Evolutionary conservation across 2,113 vertebrate genomes (phyloP).

Genomic region (Pampusana beccarii): DNA sequence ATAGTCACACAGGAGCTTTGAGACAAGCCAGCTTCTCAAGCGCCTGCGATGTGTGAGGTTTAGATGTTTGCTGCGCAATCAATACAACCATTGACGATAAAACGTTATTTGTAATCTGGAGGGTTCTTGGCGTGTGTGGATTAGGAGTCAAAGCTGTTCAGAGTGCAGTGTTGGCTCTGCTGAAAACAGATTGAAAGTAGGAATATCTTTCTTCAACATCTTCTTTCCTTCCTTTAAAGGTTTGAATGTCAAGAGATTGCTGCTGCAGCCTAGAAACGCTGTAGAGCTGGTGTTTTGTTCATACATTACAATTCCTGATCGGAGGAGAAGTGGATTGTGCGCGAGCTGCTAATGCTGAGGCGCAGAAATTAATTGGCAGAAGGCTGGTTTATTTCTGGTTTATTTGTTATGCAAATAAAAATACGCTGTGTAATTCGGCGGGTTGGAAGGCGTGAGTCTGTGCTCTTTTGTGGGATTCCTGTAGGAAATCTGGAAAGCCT

Average conservation of each 20-base stretch:
- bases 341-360: background rate
- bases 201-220: background rate
- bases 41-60: background rate
- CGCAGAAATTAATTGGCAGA: background rate
- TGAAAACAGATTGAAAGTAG: background rate
- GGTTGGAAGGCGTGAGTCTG: background rate
- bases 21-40: background rate
- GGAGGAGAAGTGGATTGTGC: background rate
- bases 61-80: background rate
- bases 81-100: accelerated
- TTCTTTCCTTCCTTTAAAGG: conserved; percentile 27
- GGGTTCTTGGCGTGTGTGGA: background rate
- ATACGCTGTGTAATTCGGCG: background rate
- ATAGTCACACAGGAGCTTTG: background rate
- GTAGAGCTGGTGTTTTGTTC: background rate
- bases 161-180: background rate
- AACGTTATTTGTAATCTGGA: background rate
- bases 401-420: conserved; percentile 7
- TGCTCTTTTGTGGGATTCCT: conserved; percentile 19
- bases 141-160: background rate
- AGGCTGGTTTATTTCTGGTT: background rate
- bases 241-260: background rate
- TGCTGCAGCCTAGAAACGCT: background rate
- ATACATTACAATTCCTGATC: background rate
- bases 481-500: conserved; percentile 31